These are phyloP conservation scores for Dascyllus trimaculatus DNA, from an alignment of 2,113 vertebrate species.

Conservation along the genomic window DNA sequence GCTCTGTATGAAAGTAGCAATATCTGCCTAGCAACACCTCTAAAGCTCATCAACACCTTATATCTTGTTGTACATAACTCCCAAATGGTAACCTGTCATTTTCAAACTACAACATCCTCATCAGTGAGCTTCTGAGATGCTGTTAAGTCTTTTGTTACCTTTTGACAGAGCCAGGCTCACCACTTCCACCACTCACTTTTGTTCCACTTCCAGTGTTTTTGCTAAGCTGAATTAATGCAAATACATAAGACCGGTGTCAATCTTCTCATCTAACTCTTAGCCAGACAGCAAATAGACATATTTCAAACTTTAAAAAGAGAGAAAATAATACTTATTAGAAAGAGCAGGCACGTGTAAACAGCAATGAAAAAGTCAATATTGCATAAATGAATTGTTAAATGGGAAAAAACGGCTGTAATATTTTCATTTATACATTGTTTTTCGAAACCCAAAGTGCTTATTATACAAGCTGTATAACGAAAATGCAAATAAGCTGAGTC, in stretches of 20 bases:
- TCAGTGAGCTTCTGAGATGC: not conserved
- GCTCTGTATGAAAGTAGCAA: too few relatives aligned
- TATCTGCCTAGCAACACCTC: too few relatives aligned
- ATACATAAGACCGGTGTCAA: not conserved
- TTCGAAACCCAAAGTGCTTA: too few relatives aligned
- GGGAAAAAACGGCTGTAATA: too few relatives aligned
- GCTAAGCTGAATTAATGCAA: too few relatives aligned
- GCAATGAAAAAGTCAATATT: not conserved
- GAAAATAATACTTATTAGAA: not conserved
- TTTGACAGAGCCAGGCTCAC: not conserved
- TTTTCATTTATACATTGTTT: too few relatives aligned
- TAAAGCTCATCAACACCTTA: too few relatives aligned
- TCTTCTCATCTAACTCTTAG: not conserved
- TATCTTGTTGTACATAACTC: too few relatives aligned
- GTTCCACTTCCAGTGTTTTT: not conserved
- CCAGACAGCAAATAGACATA: not conserved
- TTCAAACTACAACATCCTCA: too few relatives aligned
- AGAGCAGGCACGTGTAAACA: not conserved
- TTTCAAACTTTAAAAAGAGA: not conserved
- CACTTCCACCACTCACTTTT: too few relatives aligned
- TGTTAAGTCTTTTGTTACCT: not conserved
- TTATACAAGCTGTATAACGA: too few relatives aligned
- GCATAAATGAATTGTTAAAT: not conserved
- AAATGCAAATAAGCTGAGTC: slow-evolving; percentile 12
- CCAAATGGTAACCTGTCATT: too few relatives aligned